Evolutionary conservation across 2,113 vertebrate genomes (phyloP), one percentile per base, ranked within the genome.

Genomic region (Sitta europaea): DNA sequence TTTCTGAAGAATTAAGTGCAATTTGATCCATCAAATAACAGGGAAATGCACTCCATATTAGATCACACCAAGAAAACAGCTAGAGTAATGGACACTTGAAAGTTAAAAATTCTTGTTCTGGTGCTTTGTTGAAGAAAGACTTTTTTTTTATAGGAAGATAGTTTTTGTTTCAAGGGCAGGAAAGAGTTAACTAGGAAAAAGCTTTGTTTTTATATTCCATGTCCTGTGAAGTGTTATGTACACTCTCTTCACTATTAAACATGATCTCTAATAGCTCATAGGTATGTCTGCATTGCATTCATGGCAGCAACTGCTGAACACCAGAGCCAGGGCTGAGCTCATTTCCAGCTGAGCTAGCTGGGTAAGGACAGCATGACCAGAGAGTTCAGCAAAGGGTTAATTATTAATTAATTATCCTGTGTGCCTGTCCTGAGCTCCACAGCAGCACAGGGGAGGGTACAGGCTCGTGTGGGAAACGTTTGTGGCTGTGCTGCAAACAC

Each of bases 361-460:
- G 42, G 17, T 36, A 14, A 59, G 61, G 65, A 36, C n/a, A 75
- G 45, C 22, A 6, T 2, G 58, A 42, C 2, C 29, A 45, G 53
- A n/a, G 45, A 23, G 14, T 16, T 71, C 53, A 71, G 45, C 45
- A 38, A 22, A 70, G 71, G 29, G 5, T 86, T n/a, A 3, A 15
- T 29, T 10, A 25, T 75, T 43, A 4, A 25, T 75, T 43, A 4
- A 25, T 35, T 21, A 50, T 10, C 40, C 67, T 57, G n/a, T 31
- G 2, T 48, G 51, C 70, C 61, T 82, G 58, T 58, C 14, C 65
- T 19, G 68, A 83, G 65, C 72, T 73, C 42, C 2, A 1, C 57
- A 6, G 9, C 12, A 1, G 58, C 54, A 33, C 0, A 0, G 35
- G 36, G 20, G 20, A n/a, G 27, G 22, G 22, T 79, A 16, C n/a